Conservation (phyloP, 2,113 vertebrate genomes). For the Noctilio leporinus region DNA sequence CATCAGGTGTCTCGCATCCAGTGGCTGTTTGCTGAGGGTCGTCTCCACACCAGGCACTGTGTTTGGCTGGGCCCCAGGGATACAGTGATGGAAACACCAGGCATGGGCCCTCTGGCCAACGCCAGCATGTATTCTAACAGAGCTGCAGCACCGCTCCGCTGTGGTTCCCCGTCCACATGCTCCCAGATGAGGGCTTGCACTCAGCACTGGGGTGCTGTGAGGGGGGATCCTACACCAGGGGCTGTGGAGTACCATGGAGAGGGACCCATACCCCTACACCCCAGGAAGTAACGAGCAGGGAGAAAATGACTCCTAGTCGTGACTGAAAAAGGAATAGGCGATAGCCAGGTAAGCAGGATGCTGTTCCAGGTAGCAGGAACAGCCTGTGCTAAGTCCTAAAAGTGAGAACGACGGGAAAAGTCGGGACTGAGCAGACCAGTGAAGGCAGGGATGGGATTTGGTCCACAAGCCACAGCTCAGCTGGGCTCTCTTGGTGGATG, state of each 20-base stretch:
- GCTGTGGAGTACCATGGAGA: background rate
- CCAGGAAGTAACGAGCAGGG: background rate
- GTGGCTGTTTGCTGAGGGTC: background rate
- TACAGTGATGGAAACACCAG: accelerated
- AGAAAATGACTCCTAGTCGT: background rate
- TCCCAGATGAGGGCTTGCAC: accelerated
- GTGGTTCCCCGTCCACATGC: accelerated
- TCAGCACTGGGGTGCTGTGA: background rate
- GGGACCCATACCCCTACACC: background rate
- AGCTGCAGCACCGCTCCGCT: background rate
- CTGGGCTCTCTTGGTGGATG: background rate
- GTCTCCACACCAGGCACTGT: background rate
- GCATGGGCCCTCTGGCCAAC: accelerated
- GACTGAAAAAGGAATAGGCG: background rate
- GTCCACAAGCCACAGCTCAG: accelerated
- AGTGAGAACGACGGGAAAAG: background rate
- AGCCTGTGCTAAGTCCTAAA: background rate
- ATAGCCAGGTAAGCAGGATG: background rate
- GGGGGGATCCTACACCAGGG: background rate
- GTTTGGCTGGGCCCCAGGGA: background rate
- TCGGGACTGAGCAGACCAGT: background rate
- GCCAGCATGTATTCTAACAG: background rate
- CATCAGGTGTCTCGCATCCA: background rate
- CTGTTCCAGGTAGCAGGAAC: background rate
- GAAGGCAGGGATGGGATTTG: background rate